Percentiles rank a stretch among this genome's conserved stretches.
Evolutionary conservation across 1,140 invertebrate genomes (phyloP).

Genomic region (Conus ventricosus): DNA sequence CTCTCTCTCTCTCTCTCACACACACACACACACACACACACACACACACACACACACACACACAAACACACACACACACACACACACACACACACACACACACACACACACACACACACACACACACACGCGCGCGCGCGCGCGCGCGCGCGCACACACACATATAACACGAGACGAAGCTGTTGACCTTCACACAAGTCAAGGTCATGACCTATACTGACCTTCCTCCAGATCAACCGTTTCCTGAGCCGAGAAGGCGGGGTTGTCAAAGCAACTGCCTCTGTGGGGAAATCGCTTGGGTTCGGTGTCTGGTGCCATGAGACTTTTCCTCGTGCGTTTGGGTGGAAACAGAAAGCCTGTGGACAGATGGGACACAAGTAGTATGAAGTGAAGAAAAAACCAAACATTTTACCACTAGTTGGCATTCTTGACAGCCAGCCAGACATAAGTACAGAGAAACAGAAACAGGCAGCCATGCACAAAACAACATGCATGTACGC

Average conservation of each 20-base stretch:
- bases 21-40: background rate
- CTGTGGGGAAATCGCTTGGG: background rate
- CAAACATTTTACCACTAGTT: too few species aligned
- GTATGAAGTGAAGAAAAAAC: background rate
- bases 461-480: background rate
- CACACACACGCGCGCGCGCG: background rate
- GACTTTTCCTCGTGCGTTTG: background rate
- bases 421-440: background rate
- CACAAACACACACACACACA: slow-evolving; percentile 13
- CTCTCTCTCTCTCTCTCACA: too few species aligned
- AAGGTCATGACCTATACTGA: slow-evolving; percentile 9
- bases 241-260: background rate
- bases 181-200: background rate
- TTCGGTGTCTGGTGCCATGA: background rate
- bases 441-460: slow-evolving; percentile 8
- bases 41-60: background rate
- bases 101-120: too few species aligned
- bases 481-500: background rate
- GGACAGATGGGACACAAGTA: background rate
- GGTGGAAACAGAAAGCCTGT: slow-evolving; percentile 13
- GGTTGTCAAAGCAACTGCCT: slow-evolving; percentile 14
- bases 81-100: background rate
- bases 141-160: background rate
- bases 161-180: background rate
- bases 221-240: background rate